phyloP scores from a whole-genome alignment of 2,888 invertebrate species.

The Autographa pulchrina region DNA sequence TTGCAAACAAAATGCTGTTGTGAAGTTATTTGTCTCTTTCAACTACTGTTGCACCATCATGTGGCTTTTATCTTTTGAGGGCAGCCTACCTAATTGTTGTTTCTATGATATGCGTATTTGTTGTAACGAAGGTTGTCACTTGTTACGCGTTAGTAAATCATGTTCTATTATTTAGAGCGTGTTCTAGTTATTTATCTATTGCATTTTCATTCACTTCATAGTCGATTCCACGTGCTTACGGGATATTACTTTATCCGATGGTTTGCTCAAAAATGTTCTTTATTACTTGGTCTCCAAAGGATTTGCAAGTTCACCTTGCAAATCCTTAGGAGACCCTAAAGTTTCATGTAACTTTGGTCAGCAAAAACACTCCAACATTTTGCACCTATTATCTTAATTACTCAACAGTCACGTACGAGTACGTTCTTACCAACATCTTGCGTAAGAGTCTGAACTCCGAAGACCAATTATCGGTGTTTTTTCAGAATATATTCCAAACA shows the following conservation, averaged over 20 bases:
- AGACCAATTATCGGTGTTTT: slow-evolving; percentile 47
- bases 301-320: background rate
- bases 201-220: background rate
- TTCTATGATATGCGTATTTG: slow-evolving; percentile 14
- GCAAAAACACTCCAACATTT: slow-evolving; percentile 14
- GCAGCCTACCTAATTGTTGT: slow-evolving; percentile 16
- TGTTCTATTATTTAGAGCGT: background rate
- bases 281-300: background rate
- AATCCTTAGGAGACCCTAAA: no score
- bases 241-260: background rate
- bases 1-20: slow-evolving; percentile 36
- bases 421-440: slow-evolving; percentile 29
- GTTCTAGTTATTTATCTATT: slow-evolving; percentile 1
- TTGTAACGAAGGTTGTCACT: slow-evolving; percentile 3
- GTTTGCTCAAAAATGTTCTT: background rate
- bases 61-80: slow-evolving; percentile 32
- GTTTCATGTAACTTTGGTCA: slow-evolving; percentile 22
- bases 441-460: slow-evolving; percentile 48
- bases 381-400: slow-evolving; percentile 54
- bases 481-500: slow-evolving; percentile 53
- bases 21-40: slow-evolving; percentile 26
- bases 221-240: background rate
- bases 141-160: background rate
- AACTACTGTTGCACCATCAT: slow-evolving; percentile 26
- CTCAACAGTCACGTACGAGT: slow-evolving; percentile 40